Conservation (phyloP, 2,797 vertebrate genomes). For the Neosalanx taihuensis region DNA sequence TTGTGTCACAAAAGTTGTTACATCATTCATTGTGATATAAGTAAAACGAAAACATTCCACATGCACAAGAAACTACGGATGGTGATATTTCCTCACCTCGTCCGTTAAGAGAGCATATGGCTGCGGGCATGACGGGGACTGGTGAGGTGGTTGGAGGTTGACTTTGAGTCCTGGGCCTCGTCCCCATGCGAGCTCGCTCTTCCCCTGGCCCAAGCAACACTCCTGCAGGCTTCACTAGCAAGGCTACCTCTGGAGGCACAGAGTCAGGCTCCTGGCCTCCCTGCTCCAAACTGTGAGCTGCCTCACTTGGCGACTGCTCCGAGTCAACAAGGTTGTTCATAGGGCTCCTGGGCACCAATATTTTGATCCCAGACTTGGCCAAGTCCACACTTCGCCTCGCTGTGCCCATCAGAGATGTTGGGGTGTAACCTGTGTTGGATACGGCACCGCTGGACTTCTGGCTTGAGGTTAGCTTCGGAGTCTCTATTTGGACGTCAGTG, state of each 20-base stretch:
- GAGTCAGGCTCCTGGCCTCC: slow-evolving; percentile 84
- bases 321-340: slow-evolving; percentile 83
- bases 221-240: slow-evolving; percentile 83
- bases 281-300: slow-evolving; percentile 83
- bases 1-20: no score
- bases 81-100: slow-evolving; percentile 74
- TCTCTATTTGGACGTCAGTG: slow-evolving; percentile 55
- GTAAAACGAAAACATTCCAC: no score
- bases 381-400: slow-evolving; percentile 89
- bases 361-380: slow-evolving; percentile 92
- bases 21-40: no score
- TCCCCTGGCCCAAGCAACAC: slow-evolving; percentile 85
- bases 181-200: slow-evolving; percentile 94
- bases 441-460: slow-evolving; percentile 71
- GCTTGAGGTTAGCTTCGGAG: slow-evolving; percentile 65
- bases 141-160: slow-evolving; percentile 74
- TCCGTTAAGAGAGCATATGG: slow-evolving; percentile 78
- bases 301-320: slow-evolving; percentile 86
- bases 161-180: slow-evolving; percentile 80
- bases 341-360: slow-evolving; percentile 95
- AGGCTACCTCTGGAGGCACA: slow-evolving; percentile 87
- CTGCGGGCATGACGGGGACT: slow-evolving; percentile 79
- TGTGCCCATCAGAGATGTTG: slow-evolving; percentile 61
- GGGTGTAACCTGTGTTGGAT: background rate
- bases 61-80: background rate